These are phyloP conservation scores for Masnerella sp. DNA, from an alignment of 2,888 invertebrate genomes.

Conservation along the genomic window DNA sequence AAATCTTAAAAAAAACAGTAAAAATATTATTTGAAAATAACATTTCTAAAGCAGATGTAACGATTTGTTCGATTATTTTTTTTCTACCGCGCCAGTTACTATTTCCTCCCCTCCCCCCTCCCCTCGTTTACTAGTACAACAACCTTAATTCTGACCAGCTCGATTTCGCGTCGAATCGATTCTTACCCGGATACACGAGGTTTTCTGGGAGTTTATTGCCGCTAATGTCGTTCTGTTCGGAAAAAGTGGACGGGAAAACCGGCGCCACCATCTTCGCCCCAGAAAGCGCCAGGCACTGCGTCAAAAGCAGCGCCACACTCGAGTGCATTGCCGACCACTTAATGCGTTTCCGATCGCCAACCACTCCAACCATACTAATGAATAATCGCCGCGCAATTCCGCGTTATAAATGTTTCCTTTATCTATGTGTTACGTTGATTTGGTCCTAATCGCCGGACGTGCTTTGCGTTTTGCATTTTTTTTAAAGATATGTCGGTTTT, in stretches of 20 bases:
- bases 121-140: conserved; percentile 13
- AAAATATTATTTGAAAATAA: too few species aligned
- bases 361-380: conserved; percentile 28
- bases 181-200: conserved; percentile 57
- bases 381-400: neutral
- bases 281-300: conserved; percentile 9
- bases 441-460: conserved; percentile 37
- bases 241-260: conserved; percentile 28
- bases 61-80: conserved; percentile 2
- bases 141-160: conserved; percentile 23
- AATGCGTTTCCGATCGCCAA: conserved; percentile 16
- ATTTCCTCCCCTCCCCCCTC: too few species aligned
- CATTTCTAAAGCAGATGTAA: too few species aligned
- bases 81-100: too few species aligned
- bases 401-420: conserved; percentile 35
- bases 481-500: neutral
- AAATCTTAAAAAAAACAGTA: too few species aligned
- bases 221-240: conserved; percentile 25
- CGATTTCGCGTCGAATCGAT: conserved; percentile 48
- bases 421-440: conserved; percentile 44
- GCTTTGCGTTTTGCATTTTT: conserved; percentile 12
- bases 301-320: conserved; percentile 10
- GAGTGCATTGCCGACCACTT: conserved; percentile 8
- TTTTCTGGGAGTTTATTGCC: conserved; percentile 45
- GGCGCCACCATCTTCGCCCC: conserved; percentile 32